These are phyloP conservation scores for Casuarius casuarius DNA, from an alignment of 2,113 vertebrate genomes.

Conservation along the genomic window DNA sequence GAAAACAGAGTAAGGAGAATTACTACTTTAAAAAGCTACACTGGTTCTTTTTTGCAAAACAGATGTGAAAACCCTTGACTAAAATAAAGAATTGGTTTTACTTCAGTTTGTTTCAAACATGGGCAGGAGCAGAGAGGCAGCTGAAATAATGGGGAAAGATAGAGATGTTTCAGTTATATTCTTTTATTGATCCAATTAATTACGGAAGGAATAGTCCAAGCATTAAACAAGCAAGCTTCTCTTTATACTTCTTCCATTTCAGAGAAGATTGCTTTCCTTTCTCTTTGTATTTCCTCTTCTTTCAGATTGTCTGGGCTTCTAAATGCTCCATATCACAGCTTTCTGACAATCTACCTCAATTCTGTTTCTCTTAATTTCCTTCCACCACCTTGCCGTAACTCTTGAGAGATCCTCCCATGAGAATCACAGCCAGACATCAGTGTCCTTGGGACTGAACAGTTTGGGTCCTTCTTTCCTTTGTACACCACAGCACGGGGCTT, in stretches of 20 bases:
- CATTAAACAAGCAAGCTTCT: not conserved
- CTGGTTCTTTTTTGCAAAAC: not conserved
- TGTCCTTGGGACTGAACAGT: not conserved
- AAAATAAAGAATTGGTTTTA: not conserved
- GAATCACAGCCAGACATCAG: not conserved
- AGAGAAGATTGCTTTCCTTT: not conserved
- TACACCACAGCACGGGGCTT: not conserved
- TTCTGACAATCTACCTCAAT: not conserved
- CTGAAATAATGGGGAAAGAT: not conserved
- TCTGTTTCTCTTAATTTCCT: not conserved
- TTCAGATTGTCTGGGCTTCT: not conserved
- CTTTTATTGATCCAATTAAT: not conserved
- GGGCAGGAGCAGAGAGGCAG: not conserved
- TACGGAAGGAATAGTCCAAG: not conserved
- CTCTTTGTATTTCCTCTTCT: not conserved
- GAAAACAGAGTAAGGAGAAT: not conserved
- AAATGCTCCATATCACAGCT: not conserved
- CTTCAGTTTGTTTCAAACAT: not conserved
- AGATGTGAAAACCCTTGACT: not conserved
- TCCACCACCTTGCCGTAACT: not conserved
- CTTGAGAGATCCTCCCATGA: not conserved
- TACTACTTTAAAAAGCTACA: not conserved
- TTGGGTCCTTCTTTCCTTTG: not conserved
- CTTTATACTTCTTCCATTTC: not conserved
- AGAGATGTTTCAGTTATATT: not conserved